These are phyloP conservation scores for Acronicta psi DNA, from an alignment of 2,888 invertebrate species.

Conservation along the genomic window DNA sequence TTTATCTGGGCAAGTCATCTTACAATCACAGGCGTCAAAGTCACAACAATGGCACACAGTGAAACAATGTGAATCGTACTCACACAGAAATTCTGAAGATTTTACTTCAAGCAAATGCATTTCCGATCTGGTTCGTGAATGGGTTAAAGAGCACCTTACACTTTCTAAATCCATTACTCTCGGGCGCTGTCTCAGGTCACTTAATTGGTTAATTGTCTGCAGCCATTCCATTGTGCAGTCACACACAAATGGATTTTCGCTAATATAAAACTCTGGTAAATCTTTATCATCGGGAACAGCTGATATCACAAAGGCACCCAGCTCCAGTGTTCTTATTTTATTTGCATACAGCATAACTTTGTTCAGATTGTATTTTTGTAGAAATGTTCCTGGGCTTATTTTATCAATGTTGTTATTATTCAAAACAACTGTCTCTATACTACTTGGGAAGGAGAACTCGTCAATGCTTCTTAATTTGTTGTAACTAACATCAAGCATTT, in stretches of 20 bases:
- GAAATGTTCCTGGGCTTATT: constrained; percentile 92
- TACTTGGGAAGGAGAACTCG: constrained; percentile 92
- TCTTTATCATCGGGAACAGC: constrained; percentile 91
- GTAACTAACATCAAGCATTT: constrained; percentile 93
- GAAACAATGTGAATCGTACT: constrained; percentile 95
- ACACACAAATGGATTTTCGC: constrained; percentile 95
- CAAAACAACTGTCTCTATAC: constrained; percentile 91
- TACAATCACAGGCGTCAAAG: constrained; percentile 97
- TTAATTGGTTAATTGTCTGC: constrained; percentile 93
- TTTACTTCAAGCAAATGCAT: constrained; percentile 91
- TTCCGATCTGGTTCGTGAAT: constrained; percentile 90
- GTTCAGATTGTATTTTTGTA: constrained; percentile 91
- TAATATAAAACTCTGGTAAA: constrained; percentile 94
- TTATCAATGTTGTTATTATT: constrained; percentile 93
- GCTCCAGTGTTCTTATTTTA: constrained; percentile 92
- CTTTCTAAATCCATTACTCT: constrained; percentile 94
- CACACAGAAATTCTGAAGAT: constrained; percentile 94
- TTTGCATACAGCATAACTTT: constrained; percentile 94
- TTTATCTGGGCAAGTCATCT: constrained; percentile 96
- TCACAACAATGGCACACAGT: constrained; percentile 96
- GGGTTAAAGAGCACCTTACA: constrained; percentile 93
- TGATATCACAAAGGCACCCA: constrained; percentile 92
- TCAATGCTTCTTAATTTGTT: constrained; percentile 92
- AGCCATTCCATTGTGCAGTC: constrained; percentile 97
- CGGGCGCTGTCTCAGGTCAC: constrained; percentile 92